Evolutionary conservation across 2,113 vertebrate species (phyloP).

Genomic region (Tor tambroides): DNA sequence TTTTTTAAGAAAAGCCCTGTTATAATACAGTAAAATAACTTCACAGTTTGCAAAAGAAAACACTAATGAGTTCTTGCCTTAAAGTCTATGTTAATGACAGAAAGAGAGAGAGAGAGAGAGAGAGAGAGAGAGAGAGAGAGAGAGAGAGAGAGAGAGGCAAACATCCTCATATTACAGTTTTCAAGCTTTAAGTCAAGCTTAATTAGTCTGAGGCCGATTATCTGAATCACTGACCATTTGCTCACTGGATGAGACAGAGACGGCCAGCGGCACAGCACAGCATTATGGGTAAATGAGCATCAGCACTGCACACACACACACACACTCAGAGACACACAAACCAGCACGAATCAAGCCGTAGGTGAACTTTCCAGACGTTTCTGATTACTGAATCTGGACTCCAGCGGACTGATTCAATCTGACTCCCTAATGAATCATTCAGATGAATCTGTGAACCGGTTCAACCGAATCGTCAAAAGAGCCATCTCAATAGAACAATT

Average conservation of each 20-base stretch:
- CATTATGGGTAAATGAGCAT: conserved; percentile 71
- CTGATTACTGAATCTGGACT: not conserved
- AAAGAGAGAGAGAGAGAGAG: not conserved
- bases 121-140: not conserved
- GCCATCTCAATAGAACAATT: no score
- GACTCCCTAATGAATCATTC: not conserved
- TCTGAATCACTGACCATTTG: conserved; percentile 79
- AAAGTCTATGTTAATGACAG: not conserved
- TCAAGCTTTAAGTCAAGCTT: conserved; percentile 69
- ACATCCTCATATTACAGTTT: not conserved
- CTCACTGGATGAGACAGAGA: conserved; percentile 70
- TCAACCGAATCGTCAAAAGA: not conserved
- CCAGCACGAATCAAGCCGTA: no score
- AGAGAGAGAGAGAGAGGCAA: not conserved
- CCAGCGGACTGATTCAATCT: not conserved
- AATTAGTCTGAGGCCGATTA: conserved; percentile 75
- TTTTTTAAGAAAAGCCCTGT: not conserved
- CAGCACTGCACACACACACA: not conserved
- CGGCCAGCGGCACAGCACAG: conserved; percentile 69
- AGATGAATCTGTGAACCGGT: not conserved
- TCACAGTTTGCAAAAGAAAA: not conserved
- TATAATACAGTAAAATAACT: no score
- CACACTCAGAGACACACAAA: not conserved
- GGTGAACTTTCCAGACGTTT: not conserved
- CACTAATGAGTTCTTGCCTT: not conserved